phyloP scores from a whole-genome alignment of 2,888 invertebrate genomes.

The Gerris lacustris region DNA sequence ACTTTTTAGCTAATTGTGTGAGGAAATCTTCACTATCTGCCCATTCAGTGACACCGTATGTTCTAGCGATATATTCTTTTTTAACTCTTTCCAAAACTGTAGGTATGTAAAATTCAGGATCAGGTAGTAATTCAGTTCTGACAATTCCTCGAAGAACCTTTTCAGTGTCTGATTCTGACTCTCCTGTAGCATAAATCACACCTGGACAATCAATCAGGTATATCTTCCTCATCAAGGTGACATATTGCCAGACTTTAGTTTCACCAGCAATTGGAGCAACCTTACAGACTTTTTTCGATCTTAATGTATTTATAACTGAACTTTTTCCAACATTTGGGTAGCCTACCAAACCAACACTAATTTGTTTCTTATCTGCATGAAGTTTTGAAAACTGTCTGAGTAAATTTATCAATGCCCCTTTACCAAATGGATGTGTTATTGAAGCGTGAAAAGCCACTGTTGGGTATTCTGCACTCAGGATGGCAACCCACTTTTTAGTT shows the following conservation, averaged over 20 bases:
- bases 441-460: constrained; percentile 98
- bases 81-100: constrained; percentile 76
- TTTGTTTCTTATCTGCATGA: constrained; percentile 93
- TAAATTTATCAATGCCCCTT: constrained; percentile 91
- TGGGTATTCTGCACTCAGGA: constrained; percentile 87
- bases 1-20: constrained; percentile 72
- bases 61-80: constrained; percentile 75
- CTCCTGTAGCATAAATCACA: constrained; percentile 92
- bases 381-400: constrained; percentile 89
- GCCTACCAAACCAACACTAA: constrained; percentile 96
- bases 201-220: constrained; percentile 98
- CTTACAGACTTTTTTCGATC: constrained; percentile 95
- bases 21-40: constrained; percentile 72
- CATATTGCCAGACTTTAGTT: constrained; percentile 98
- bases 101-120: constrained; percentile 88
- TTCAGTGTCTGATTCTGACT: constrained; percentile 88
- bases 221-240: constrained; percentile 92
- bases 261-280: constrained; percentile 97
- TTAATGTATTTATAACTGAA: constrained; percentile 90
- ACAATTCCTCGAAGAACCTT: constrained; percentile 96
- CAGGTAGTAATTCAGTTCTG: constrained; percentile 82
- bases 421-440: constrained; percentile 95
- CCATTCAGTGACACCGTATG: constrained; percentile 82
- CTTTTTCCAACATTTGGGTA: constrained; percentile 99
- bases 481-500: constrained; percentile 93